Base-by-base conservation (phyloP, 1,140 invertebrate genomes). In the Cephus cinctus region DNA sequence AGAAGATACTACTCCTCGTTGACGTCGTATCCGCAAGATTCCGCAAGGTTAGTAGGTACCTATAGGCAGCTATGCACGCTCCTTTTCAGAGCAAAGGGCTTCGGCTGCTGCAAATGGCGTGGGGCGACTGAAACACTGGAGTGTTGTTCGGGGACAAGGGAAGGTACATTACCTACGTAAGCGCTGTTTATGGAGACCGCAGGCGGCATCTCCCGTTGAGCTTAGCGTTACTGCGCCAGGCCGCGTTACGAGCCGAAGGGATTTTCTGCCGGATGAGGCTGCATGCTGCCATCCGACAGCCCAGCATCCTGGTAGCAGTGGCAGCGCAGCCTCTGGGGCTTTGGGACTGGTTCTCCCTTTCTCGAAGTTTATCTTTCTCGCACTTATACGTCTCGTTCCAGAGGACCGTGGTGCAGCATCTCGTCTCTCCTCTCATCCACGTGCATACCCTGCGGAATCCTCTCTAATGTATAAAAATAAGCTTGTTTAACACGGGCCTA, bases 161-260 rank as follows among this genome's bases (percentile, higher is more conserved):
- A 16, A 16, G 35, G 16, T 11, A 12, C 35, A 11, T 36, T 36
- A 36, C 35, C 22, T 35, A 47, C 41, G 53, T 61, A 61, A 65
- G 63, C 62, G 56, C 60, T 67, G 64, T 69, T 69, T 69, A 69
- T 69, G 66, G 63, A 69, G 62, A 63, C 60, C 63, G 47, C 63
- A 58, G 60, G 56, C 60, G 61, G 60, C 62, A 64, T 66, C 65
- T 63, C 58, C 50, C 60, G 55, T 63, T 56, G 53, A 63, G 64
- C 64, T 69, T 62, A 65, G 48, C 60, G 61, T 60, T 64, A 61
- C 62, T 54, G 58, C 52, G 50, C 39, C 51, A 52, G 40, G 42
- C 53, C 46, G 61, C 20, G 56, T 63, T 67, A 67, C 65, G 61
- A 66, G 55, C 58, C 43, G 52, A 46, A 57, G 57, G 62, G 60